phyloP scores from a whole-genome alignment of 2,113 vertebrate genomes.

The Theristicus caerulescens region DNA sequence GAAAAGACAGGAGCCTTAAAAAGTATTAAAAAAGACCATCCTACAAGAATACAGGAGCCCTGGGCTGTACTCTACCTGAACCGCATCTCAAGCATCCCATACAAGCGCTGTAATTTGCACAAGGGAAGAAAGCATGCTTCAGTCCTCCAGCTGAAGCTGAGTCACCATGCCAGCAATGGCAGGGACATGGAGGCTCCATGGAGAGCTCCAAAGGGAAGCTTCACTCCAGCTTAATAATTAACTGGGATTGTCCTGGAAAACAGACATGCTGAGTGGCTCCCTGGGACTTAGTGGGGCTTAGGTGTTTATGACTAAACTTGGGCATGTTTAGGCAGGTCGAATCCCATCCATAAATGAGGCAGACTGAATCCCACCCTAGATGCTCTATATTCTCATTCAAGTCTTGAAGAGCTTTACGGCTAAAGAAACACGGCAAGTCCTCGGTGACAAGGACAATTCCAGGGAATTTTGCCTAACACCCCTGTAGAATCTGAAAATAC shows the following conservation, averaged over 20 bases:
- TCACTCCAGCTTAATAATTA: background rate
- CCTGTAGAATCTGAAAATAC: background rate
- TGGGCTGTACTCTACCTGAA: background rate
- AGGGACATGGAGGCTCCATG: background rate
- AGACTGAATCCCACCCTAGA: background rate
- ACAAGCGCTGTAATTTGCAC: background rate
- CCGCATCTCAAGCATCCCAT: background rate
- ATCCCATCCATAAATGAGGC: background rate
- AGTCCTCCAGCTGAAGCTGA: background rate
- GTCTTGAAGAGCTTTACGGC: background rate
- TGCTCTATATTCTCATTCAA: background rate
- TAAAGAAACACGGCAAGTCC: background rate
- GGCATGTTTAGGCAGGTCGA: background rate
- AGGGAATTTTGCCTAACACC: background rate
- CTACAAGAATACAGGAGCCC: background rate
- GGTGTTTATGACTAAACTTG: background rate
- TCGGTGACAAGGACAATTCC: background rate
- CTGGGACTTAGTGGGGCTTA: background rate
- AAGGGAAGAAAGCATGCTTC: background rate
- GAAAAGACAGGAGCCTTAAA: too few species aligned
- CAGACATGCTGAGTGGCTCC: background rate
- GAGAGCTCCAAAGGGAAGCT: background rate
- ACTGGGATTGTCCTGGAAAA: background rate
- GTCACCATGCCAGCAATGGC: fast-evolving
- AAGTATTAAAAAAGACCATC: background rate